Base-by-base conservation (phyloP, 1,140 invertebrate species). In the Brachionus sp. region DNA sequence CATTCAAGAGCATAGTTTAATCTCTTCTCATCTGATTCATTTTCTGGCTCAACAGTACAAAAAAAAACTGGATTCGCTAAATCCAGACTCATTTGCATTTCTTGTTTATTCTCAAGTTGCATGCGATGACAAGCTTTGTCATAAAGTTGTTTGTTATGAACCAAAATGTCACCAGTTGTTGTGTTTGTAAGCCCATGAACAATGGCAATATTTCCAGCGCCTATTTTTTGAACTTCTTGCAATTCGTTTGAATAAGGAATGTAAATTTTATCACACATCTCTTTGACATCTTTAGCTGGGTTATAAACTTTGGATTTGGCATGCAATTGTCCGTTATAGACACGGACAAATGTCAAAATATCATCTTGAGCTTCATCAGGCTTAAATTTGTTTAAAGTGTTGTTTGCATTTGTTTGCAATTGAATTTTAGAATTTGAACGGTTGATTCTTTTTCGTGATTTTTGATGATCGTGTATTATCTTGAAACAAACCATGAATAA, bases 61-160 rank as follows among this genome's bases (percentile, higher is more conserved):
- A 97, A 96, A 89, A 98, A 98, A 0, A 99, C 97, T 1, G 97
- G 95, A 86, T 96, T 93, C 0, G 95, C 95, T 83, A 95, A 89
- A 62, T 91, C 90, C 1, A 75, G 93, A 90, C 12, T 92, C 92
- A 84, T 85, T 90, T 85, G 90, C 86, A 91, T 92, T 10, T 82
- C 66, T 33, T 53, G 42, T n/a, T 82, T 83, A 53, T 53, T 44
- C 23, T 62, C 23, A 33, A 84, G n/a, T 77, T 82, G n/a, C 44
- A 85, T 84, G 9, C 23, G 10, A 23, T 86, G 85, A 6, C 75
- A 57, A 42, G 84, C 85, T 7, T 84, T 80, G 3, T 85, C 84
- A 68, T 62, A 46, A 44, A 57, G 7, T 5, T 88, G 85, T 2
- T 87, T 85, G 5, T 86, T 39, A 19, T 29, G 23, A 46, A n/a